Base-by-base conservation (phyloP, 2,113 vertebrate genomes). In the Nyctibius bracteatus region DNA sequence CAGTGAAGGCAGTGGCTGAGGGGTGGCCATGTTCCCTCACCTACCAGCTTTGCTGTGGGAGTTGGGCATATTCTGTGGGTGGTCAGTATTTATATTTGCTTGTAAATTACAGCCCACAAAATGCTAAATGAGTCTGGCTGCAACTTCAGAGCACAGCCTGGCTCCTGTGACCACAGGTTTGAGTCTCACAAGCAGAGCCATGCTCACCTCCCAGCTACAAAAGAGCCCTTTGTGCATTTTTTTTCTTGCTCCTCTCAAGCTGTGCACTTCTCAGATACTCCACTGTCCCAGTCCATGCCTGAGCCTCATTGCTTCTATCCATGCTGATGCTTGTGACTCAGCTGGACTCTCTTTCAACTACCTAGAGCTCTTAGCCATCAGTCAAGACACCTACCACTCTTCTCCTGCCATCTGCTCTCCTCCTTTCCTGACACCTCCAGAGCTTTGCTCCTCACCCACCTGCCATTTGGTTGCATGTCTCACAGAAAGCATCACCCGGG, bases 71-170 rank as follows among this genome's bases (percentile, higher is more conserved):
- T 92, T 72, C 92, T 62, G 94, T 91, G 94, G 75, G 94, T 95
- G 88, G 88, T 73, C 81, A 65, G 28, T 61, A 43, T 96, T 96
- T 95, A 65, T 84, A 79, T 86, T 91, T 93, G 65, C 91, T 87
- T 87, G 77, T 94, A 89, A 96, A 94, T 94, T 95, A 93, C 0
- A n/a, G 65, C 86, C 94, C 6, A 8, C 94, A 82, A 92, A 91
- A 93, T 30, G 52, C 65, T 91, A 87, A 96, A 93, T 61, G 94
- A 75, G 73, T 35, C 94, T 94, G 94, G 68, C 88, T 94, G 83
- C 92, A 78, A 75, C 86, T 90, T 92, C 86, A 84, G 94, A 85
- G 86, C 92, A 66, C 88, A 89, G 77, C 83, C 81, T 16, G 81
- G 83, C 83, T 96, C 77, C 91, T 93, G 35, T 73, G 88, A 75